Percentiles rank a stretch among this genome's conserved stretches.
Evolutionary conservation across 2,888 invertebrate species (phyloP).

Genomic region (Tenthredo notha): DNA sequence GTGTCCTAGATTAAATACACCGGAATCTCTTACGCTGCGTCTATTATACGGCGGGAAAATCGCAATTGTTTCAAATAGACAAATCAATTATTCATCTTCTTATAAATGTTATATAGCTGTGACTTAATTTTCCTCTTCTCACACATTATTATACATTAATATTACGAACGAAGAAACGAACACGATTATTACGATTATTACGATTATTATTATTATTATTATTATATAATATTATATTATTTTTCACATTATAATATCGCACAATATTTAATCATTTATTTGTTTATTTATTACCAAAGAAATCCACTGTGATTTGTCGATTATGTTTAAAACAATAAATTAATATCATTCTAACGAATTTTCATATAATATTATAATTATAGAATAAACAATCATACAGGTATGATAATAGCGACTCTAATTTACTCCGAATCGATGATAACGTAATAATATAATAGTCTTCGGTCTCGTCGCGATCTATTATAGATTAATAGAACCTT

Average conservation of each 20-base stretch:
- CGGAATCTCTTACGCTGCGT: neutral
- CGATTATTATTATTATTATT: no score
- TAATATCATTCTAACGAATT: no score
- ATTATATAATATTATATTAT: neutral
- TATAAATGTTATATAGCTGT: no score
- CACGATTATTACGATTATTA: neutral
- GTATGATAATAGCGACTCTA: neutral
- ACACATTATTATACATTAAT: neutral
- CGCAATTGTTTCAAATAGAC: neutral
- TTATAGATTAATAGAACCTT: no score
- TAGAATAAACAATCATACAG: neutral
- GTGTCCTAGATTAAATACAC: conserved; percentile 57
- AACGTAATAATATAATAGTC: no score
- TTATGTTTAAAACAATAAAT: neutral
- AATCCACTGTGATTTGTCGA: neutral
- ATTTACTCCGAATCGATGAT: no score
- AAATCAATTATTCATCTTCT: no score
- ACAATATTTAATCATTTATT: neutral
- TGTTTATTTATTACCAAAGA: neutral
- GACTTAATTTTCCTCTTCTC: no score
- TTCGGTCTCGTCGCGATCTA: no score
- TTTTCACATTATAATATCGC: no score
- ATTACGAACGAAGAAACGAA: neutral
- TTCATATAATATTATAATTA: no score
- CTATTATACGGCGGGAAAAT: conserved; percentile 6